Evolutionary conservation across 2,797 vertebrate genomes (phyloP).

Genomic region (Amniataba percoides): DNA sequence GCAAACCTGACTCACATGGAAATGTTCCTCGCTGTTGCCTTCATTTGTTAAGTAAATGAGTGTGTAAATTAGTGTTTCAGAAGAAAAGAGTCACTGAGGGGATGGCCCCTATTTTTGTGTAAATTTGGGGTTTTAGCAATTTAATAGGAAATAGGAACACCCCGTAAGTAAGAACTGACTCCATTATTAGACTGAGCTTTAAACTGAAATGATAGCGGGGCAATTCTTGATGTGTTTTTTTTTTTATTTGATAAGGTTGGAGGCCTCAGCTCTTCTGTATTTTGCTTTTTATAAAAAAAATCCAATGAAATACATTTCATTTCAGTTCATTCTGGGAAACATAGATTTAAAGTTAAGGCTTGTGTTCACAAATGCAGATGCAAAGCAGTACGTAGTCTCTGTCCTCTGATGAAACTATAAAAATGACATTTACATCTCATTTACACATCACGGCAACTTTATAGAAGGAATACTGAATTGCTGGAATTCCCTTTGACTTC

Average conservation of each 20-base stretch:
- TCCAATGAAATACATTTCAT: too few species aligned
- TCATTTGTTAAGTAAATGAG: conserved; percentile 10
- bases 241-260: too few species aligned
- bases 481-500: too few species aligned
- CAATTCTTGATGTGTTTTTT: not conserved
- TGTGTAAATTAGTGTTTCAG: not conserved
- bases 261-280: too few species aligned
- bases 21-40: not conserved
- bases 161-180: not conserved
- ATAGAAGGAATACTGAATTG: too few species aligned
- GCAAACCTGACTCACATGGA: conserved; percentile 11
- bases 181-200: too few species aligned
- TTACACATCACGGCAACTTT: too few species aligned
- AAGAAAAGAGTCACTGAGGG: not conserved
- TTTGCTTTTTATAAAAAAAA: too few species aligned
- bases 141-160: not conserved
- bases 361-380: not conserved
- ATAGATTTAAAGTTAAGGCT: not conserved
- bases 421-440: too few species aligned
- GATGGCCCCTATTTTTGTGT: not conserved
- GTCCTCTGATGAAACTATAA: not conserved
- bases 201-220: not conserved
- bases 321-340: too few species aligned
- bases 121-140: not conserved
- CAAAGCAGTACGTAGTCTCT: not conserved